A percentile compares a stretch with the other conserved stretches of the same genome.
These are phyloP conservation scores for Bambusicola thoracicus DNA, from an alignment of 2,113 vertebrate genomes.

Conservation along the genomic window DNA sequence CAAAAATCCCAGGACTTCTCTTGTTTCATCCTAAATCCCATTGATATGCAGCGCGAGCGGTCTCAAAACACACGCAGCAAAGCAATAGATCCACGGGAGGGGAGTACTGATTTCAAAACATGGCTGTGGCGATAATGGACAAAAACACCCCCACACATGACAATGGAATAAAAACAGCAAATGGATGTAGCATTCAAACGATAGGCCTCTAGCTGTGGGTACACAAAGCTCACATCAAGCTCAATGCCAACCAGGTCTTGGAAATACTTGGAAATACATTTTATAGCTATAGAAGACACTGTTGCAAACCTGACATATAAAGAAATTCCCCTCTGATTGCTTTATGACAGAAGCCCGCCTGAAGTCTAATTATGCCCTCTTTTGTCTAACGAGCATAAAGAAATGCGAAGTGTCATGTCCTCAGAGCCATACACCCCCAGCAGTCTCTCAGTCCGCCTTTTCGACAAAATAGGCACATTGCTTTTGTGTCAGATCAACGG, in stretches of 20 bases:
- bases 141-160: neutral
- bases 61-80: neutral
- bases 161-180: neutral
- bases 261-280: neutral
- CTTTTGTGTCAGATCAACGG: neutral
- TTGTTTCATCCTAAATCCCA: neutral
- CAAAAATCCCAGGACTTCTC: constrained; percentile 9
- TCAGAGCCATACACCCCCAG: neutral
- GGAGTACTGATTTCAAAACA: neutral
- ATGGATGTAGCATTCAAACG: neutral
- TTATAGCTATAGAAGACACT: neutral
- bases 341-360: neutral
- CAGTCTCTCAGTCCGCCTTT: rapidly evolving
- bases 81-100: neutral
- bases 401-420: neutral
- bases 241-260: neutral
- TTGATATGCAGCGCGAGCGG: neutral
- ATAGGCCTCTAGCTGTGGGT: neutral
- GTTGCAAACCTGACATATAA: neutral
- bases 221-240: neutral
- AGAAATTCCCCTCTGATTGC: neutral
- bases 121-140: neutral
- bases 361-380: neutral
- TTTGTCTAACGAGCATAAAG: neutral
- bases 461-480: rapidly evolving